Base-by-base conservation (phyloP, 2,888 invertebrate species). In the Ametastegia equiseti region DNA sequence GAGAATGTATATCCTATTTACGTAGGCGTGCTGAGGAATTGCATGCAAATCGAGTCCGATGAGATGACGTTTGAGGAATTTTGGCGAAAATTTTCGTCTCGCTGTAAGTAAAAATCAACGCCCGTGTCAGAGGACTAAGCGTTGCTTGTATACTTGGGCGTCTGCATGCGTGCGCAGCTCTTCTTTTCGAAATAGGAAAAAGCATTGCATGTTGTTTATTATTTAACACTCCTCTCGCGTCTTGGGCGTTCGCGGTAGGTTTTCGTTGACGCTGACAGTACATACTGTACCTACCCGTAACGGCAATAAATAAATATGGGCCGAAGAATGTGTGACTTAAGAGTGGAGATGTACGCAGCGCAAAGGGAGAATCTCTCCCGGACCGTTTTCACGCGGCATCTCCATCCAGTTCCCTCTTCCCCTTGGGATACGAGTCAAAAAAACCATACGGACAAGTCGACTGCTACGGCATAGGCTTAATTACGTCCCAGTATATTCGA, bases 191-290 rank as follows among this genome's bases (percentile, higher is more conserved):
- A 67, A 67, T 39, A 67, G 63, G 15, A 39, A 39, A 67, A 67
- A 67, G 39, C 36, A 39, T 67, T 36, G 33, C n/a, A 39, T 39
- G 39, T 67, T 67, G 65, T 67, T 67, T 67, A 67, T 67, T 67
- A 67, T 67, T 67, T 67, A n/a, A 19, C 39, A 36, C 65, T 19
- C 19, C 39, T n/a, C 65, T 67, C 39, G 65, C 19, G 65, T 19
- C 65, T 39, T 5, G 5, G 39, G 11, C 9, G n/a, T 15, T 23
- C 2, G 50, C 19, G 6, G 27, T 13, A 65, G 27, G n/a, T 67
- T 39, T 67, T 67, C 39, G 65, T 39, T 39, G n/a, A 67, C n/a
- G 19, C 39, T 67, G 6, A 67, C 36, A 39, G 65, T 67, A 67
- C 39, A 67, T 39, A 67, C 65, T 67, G 65, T 67, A 36, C 54